These are phyloP conservation scores for Caerostris darwini DNA, from an alignment of 1,140 invertebrate genomes.

Conservation along the genomic window DNA sequence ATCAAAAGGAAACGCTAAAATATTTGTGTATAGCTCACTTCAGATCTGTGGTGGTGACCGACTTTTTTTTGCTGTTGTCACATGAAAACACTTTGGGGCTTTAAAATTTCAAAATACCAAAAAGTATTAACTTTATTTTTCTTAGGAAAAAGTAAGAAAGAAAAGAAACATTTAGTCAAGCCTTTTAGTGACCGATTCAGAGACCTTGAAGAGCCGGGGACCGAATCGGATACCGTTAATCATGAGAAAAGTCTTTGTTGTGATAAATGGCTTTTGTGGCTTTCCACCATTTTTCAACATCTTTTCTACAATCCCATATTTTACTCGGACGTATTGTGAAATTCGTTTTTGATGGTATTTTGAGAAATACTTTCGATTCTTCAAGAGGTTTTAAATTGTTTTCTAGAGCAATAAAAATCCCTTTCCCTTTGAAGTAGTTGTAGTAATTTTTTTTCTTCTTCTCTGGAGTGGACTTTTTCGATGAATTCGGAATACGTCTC, in stretches of 20 bases:
- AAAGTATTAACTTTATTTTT: background rate
- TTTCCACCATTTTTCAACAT: conserved; percentile 60
- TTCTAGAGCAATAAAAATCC: conserved; percentile 38
- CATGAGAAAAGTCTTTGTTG: conserved; percentile 50
- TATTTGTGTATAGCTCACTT: background rate
- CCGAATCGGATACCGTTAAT: conserved; percentile 58
- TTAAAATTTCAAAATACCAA: conserved; percentile 22
- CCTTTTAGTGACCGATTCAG: conserved; percentile 24
- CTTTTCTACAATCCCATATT: conserved; percentile 62
- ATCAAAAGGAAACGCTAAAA: background rate
- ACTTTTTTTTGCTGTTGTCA: background rate
- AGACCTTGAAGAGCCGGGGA: background rate
- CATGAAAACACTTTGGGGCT: background rate
- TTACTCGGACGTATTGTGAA: conserved; percentile 57
- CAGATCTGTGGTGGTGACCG: background rate
- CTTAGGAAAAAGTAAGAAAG: background rate
- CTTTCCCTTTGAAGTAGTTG: background rate
- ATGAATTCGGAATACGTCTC: background rate
- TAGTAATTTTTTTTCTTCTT: background rate
- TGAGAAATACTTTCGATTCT: conserved; percentile 49
- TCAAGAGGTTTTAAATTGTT: conserved; percentile 57
- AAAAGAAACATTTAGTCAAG: conserved; percentile 36
- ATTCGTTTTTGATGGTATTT: conserved; percentile 59
- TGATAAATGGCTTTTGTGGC: conserved; percentile 55
- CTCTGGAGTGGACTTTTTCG: background rate